Base-by-base conservation (phyloP, 1,140 invertebrate genomes). In the Hyphantria cunea region DNA sequence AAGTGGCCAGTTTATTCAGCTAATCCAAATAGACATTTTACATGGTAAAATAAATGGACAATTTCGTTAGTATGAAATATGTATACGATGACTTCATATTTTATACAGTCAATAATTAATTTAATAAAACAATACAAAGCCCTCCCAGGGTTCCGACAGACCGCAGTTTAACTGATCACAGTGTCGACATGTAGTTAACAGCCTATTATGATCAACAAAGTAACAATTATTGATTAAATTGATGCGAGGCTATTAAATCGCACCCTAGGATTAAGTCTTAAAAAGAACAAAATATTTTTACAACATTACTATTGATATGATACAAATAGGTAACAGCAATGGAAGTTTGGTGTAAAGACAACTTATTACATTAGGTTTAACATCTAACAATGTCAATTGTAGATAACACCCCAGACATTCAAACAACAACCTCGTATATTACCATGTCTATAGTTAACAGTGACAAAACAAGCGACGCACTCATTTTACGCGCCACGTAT, bases 41-140 rank as follows among this genome's bases (percentile, higher is more conserved):
- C 41, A 44, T 37, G 34, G 8, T 37, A 37, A 37, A 37, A 37
- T 44, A 44, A n/a, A 44, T 44, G 41, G 41, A 44, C 41, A 44
- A 44, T n/a, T 44, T 37, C 9, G 41, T n/a, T n/a, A 44, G 9
- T 44, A 44, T 44, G 41, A 13, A 44, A 44, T 13, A 44, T 44
- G 11, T n/a, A 44, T 44, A 7, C 41, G 12, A 12, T 44, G 41
- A 9, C 6, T 9, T 39, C 37, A 44, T 44, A 6, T 44, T 44
- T 6, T 44, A n/a, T 44, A 13, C 2, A 41, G 8, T 9, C 11
- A 7, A 13, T 12, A 44, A 12, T 44, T 3, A 12, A 44, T n/a
- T n/a, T 7, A 13, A 44, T 44, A n/a, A 44, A 44, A 44, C 41
- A 44, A 44, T 37, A 37, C 8, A 8, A 3, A 37, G 34, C 34